Evolutionary conservation across 2,888 invertebrate species (phyloP), one percentile per base, ranked within the genome.

Genomic region (Cryptocephalus primarius): DNA sequence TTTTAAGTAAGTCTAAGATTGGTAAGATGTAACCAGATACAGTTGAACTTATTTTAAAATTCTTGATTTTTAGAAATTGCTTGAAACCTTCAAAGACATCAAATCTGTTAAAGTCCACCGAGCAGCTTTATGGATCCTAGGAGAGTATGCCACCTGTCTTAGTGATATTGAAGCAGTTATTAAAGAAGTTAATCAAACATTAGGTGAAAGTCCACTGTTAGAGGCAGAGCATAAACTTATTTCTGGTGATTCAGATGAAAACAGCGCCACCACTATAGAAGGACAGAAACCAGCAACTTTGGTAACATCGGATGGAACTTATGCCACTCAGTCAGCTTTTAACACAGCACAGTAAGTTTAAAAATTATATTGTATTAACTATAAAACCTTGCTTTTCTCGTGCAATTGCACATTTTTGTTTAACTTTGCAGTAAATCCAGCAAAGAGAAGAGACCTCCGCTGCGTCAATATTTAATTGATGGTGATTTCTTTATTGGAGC

Each of bases 251-350:
- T 67, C 75, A 8, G 75, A 78, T 13, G 80, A 80, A 44, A 72
- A 69, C 13, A 31, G 12, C 49, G 62, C 51, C 22, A 45, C 51
- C 8, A 46, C 46, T 9, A 58, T 55, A 48, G 59, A 57, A 13
- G 54, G 54, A 8, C 54, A 54, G 11, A 34, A 9, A 8, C 51
- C 55, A 12, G 58, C 61, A 13, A 85, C 83, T 59, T 72, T 91
- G 49, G 95, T 99, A 39, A 99, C 99, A 40, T 96, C 97, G 33
- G 99, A 99, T 75, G 99, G 99, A 13, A 96, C 97, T 0, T 99
- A 99, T 70, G 99, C 97, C 31, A 88, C 95, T 4, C 97, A 99
- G 72, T 95, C 95, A 54, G 96, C 94, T 39, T 94, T 97, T 71
- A 94, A 89, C 64, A 75, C 89, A 56, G 77, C 83, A 22, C 75